phyloP scores from a whole-genome alignment of 1,140 invertebrate species.

The Platyscapa corneri region DNA sequence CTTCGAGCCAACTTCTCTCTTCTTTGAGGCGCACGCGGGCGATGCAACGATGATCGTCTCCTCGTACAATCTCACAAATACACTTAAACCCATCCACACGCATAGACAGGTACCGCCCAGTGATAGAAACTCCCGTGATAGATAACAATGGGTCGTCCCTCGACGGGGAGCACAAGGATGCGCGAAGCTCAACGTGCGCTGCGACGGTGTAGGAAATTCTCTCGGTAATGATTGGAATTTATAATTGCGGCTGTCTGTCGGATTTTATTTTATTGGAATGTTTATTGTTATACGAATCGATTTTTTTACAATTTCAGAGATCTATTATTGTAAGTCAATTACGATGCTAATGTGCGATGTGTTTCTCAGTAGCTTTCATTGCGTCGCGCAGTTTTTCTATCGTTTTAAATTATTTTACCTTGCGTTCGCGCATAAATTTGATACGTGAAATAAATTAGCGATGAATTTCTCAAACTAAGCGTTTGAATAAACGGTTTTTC shows the following conservation, averaged over 20 bases:
- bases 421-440: no score
- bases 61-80: background rate
- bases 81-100: background rate
- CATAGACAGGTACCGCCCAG: background rate
- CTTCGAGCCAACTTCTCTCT: no score
- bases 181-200: background rate
- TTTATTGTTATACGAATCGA: background rate
- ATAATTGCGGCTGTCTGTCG: background rate
- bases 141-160: constrained; percentile 2
- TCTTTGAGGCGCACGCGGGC: no score
- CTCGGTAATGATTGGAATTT: constrained; percentile 16
- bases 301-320: background rate
- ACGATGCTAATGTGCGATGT: background rate
- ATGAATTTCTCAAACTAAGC: no score
- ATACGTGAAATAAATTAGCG: no score
- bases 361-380: background rate
- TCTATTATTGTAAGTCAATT: background rate
- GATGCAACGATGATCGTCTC: background rate
- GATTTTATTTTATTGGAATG: background rate
- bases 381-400: background rate
- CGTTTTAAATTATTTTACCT: background rate
- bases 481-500: no score
- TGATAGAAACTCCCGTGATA: background rate
- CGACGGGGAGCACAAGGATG: background rate
- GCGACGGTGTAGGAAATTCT: constrained; percentile 1